phyloP scores from a whole-genome alignment of 2,113 vertebrate species.

The Gymnobelideus leadbeateri region DNA sequence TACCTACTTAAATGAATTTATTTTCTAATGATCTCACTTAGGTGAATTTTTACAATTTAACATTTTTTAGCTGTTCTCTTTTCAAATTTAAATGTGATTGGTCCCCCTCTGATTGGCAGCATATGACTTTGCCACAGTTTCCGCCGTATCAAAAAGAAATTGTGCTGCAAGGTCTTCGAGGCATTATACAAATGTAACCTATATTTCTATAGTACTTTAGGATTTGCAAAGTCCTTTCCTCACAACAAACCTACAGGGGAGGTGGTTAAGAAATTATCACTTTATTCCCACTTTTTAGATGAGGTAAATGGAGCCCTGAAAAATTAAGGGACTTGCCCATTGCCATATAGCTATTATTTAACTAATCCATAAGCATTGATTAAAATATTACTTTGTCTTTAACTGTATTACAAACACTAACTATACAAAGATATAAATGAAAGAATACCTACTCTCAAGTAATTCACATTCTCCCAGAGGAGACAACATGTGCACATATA shows the following conservation, averaged over 20 bases:
- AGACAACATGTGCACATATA: too few species aligned
- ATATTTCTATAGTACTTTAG: background rate
- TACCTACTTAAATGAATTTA: conserved; percentile 36
- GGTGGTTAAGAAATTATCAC: background rate
- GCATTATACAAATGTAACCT: background rate
- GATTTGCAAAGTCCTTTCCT: background rate
- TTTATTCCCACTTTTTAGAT: background rate
- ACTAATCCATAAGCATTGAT: too few species aligned
- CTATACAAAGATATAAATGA: too few species aligned
- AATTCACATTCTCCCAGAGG: too few species aligned
- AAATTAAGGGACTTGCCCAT: too few species aligned
- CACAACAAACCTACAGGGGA: background rate
- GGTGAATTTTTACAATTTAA: conserved; percentile 5
- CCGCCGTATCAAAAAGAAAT: conserved; percentile 3
- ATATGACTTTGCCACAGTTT: background rate
- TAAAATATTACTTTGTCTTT: too few species aligned
- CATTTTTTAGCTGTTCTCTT: background rate
- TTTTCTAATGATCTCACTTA: background rate
- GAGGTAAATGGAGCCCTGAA: too few species aligned
- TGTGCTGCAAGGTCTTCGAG: background rate
- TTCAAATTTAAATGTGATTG: conserved; percentile 27
- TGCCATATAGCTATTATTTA: too few species aligned
- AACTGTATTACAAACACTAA: too few species aligned
- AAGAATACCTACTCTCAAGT: too few species aligned
- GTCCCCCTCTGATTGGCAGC: background rate